Evolutionary conservation across 2,113 vertebrate species (phyloP).

Genomic region (Rhipidura dahli): DNA sequence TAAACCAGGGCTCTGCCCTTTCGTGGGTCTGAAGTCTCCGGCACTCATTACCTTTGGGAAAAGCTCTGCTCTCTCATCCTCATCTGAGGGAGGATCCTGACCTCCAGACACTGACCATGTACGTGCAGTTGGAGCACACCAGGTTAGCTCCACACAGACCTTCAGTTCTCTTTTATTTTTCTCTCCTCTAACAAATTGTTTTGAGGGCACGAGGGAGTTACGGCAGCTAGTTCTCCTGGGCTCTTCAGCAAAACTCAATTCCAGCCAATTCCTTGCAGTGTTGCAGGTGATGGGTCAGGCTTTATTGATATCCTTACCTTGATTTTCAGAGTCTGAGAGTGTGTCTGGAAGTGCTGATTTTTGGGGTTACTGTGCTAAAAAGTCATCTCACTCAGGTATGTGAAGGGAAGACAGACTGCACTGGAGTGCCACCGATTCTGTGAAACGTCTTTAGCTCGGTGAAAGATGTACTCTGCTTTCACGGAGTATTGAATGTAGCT

Average conservation of each 20-base stretch:
- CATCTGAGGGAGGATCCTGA: not conserved
- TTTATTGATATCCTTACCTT: not conserved
- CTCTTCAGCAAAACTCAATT: not conserved
- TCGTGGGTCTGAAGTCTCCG: not conserved
- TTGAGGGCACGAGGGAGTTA: not conserved
- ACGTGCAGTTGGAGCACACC: not conserved
- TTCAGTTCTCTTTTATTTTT: not conserved
- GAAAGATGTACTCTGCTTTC: slow-evolving; percentile 54
- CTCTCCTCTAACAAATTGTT: not conserved
- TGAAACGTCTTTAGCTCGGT: not conserved
- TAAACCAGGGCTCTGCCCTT: not conserved
- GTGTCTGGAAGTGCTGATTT: not conserved
- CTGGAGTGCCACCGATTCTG: not conserved
- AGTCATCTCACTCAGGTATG: not conserved
- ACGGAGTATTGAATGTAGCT: slow-evolving; percentile 26
- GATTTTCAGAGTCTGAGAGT: not conserved
- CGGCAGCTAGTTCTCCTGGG: not conserved
- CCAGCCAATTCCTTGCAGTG: not conserved
- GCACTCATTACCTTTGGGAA: not conserved
- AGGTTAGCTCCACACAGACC: not conserved
- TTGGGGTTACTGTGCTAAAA: not conserved
- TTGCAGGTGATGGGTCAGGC: not conserved
- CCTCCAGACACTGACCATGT: not conserved
- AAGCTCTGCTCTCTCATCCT: not conserved
- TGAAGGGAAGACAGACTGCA: not conserved